Evolutionary conservation across 1,140 invertebrate species (phyloP), one percentile per base, ranked within the genome.

Genomic region (Vanessa atalanta): DNA sequence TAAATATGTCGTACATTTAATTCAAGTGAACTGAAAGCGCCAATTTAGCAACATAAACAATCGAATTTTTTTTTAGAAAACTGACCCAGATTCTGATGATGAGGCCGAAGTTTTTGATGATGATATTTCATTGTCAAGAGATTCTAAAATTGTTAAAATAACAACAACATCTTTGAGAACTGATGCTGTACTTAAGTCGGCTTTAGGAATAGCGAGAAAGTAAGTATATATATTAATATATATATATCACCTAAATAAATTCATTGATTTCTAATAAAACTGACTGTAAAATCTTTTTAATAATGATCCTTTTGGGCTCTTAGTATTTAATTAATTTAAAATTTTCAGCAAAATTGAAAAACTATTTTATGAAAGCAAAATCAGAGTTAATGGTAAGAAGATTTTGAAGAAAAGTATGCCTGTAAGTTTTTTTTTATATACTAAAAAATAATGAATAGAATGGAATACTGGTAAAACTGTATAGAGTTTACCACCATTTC

Each of bases 371-470:
- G 94, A 95, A 75, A 95, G 94, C 79, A 95, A 94, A 88, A 93
- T 96, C 65, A 93, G 95, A 83, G 70, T 96, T 2, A 96, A 96
- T 91, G 95, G 95, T 4, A 86, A 93, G 47, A 95, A 95, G 87
- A 83, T 95, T 7, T 55, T 92, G 12, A 96, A 96, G 84, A 96
- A 96, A 85, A 95, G 94, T 84, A 79, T 83, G 53, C 73, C 87
- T 73, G 93, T 96, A 85, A 91, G 83, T 88, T 83, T 26, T 26
- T 53, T 15, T 53, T 5, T 55, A 55, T 70, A 61, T 51, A 65
- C 53, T 64, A 68, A 65, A 55, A 69, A 53, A 66, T 23, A 37
- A 51, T 13, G 1, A 31, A 31, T 31, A 31, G 1, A 31, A 31
- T 31, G 26, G 26, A 31, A 0, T 31, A 31, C 26, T 31, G 26